Base-by-base conservation (phyloP, 64 coral and sea anemone genomes). In the Acropora tenuis region DNA sequence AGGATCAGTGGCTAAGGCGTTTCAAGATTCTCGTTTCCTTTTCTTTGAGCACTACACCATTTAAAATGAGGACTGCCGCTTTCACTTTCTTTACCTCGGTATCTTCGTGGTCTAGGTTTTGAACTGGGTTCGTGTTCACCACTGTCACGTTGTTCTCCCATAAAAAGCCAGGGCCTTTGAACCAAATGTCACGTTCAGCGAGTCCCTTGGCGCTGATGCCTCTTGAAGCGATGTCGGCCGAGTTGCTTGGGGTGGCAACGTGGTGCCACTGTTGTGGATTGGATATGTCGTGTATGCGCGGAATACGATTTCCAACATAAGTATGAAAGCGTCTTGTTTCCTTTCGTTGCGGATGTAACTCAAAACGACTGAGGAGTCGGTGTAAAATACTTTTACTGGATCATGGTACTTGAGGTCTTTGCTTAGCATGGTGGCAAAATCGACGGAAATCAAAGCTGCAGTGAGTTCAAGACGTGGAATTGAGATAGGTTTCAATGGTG, bases 241-340 rank as follows among this genome's bases (percentile, higher is more conserved):
- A 58, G 58, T 84, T 67, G 57, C 16, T 41, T 46, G 40, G 8
- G 81, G 40, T 66, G 57, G 57, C 52, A 30, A 66, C 63, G 46
- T 86, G 40, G 18, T 50, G 60, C 82, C 82, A 80, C 61, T 90
- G 88, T 17, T 67, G 43, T 46, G 82, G 60, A n/a, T 86, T 69
- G 6, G 60, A 69, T 40, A 3, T 69, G 82, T 73, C 48, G 49
- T 71, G 65, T 16, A 91, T 91, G 20, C 84, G 89, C 17, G 80
- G 88, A 5, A 90, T 19, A 58, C 76, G 67, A 47, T 89, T 89
- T 60, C 75, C 50, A 40, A 89, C 88, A 66, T 89, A 89, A 5
- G 57, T 88, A 57, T 88, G 69, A 15, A 78, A 88, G 48, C 73
- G 86, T 77, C 16, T 78, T 41, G 50, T 74, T 61, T 88, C 50